Evolutionary conservation across 1,140 invertebrate genomes (phyloP), one percentile per base, ranked within the genome.

Genomic region (Gonioctena quinquepunctata): DNA sequence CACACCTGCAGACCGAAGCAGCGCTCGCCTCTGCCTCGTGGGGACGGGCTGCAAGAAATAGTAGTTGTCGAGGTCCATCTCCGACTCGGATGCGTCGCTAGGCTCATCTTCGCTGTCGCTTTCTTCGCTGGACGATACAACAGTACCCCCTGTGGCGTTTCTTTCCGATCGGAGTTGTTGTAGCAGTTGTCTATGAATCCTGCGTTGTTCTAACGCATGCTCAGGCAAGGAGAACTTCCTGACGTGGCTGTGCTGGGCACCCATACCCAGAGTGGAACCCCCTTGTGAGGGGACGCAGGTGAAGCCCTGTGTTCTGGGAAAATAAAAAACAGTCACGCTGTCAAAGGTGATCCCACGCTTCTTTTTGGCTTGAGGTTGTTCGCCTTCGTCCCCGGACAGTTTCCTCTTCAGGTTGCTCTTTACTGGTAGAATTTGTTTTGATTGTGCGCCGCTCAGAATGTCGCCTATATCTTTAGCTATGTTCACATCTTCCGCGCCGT

Each of bases 211-310:
- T 7, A 92, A 86, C 0, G 93, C 92, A 84, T 98, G 95, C 82
- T 97, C 92, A 1, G 68, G 65, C 25, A 83, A 73, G 2, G 81
- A 89, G 81, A 93, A 94, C 62, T 90, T 89, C 77, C 92, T 89
- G 49, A 89, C 87, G 79, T 94, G 90, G 5, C 89, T 89, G 80
- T 99, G 97, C 66, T 90, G 88, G 68, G 91, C 89, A 61, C 91
- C 92, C 97, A 99, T 99, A n/a, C 96, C 97, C 62, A 98, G 86
- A 7, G 96, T 98, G 33, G 95, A 97, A 23, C 96, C 96, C 33
- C 96, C 97, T 86, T 96, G 94, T 60, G 96, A 97, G 63, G 97
- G 97, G 61, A 99, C 95, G 87, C 96, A 98, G 13, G 95, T 95
- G 84, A 98, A 98, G n/a, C 97, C 97, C 87, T 99, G 97, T 50